Evolutionary conservation across 2,797 vertebrate genomes (phyloP).

Genomic region (Esox masquinongy): DNA sequence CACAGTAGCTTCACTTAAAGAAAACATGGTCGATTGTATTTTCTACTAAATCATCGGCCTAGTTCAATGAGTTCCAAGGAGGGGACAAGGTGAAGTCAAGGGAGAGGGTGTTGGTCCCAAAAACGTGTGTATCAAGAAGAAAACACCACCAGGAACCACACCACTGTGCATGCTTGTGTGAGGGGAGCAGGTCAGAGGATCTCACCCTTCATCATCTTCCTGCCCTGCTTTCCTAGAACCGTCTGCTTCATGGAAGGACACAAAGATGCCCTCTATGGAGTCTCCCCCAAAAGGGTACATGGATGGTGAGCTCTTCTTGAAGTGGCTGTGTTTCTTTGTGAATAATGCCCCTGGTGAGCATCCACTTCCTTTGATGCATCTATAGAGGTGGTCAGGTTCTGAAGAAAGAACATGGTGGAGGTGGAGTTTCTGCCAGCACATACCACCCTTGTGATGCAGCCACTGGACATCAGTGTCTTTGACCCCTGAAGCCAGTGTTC

Average conservation of each 20-base stretch:
- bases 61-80: no score
- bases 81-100: not conserved
- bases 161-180: constrained; percentile 1
- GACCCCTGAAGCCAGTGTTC: no score
- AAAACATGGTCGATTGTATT: no score
- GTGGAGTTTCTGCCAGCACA: no score
- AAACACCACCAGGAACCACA: not conserved
- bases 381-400: no score
- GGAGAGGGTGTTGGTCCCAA: not conserved
- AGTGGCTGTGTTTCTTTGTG: not conserved
- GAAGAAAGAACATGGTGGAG: no score
- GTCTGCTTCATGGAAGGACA: not conserved
- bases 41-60: no score
- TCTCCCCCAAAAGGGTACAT: not conserved
- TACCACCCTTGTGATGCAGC: no score
- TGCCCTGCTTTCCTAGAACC: not conserved
- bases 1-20: no score
- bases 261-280: not conserved
- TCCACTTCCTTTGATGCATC: not conserved
- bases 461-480: no score
- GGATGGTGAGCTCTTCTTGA: not conserved
- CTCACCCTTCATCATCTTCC: not conserved
- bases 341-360: not conserved
- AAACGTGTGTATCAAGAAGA: not conserved
- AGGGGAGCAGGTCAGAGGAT: not conserved